Evolutionary conservation across 1,140 invertebrate species (phyloP).

Genomic region (Drosophila sucinea): DNA sequence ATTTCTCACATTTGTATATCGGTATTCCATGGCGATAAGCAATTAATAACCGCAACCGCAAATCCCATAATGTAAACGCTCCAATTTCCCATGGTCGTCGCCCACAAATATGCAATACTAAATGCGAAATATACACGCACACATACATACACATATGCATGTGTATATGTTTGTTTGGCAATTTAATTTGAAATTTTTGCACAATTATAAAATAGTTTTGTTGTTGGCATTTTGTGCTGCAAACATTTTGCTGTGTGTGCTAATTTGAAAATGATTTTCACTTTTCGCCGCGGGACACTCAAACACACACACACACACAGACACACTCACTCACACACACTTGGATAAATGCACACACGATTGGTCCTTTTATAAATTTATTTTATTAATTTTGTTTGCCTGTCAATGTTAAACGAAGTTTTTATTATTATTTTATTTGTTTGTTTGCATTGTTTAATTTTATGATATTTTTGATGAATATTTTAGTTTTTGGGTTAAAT

Average conservation of each 20-base stretch:
- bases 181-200: slow-evolving; percentile 43
- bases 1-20: background rate
- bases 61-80: slow-evolving; percentile 62
- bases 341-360: background rate
- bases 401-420: slow-evolving; percentile 9
- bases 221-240: slow-evolving; percentile 36
- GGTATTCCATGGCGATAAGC: slow-evolving; percentile 49
- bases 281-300: slow-evolving; percentile 19
- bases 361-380: slow-evolving; percentile 15
- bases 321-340: background rate
- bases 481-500: background rate
- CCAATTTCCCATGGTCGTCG: slow-evolving; percentile 48
- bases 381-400: slow-evolving; percentile 9
- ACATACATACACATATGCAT: background rate
- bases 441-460: slow-evolving; percentile 2
- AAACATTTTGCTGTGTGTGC: slow-evolving; percentile 33
- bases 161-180: slow-evolving; percentile 40
- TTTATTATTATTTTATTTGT: slow-evolving; percentile 6
- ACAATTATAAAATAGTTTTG: slow-evolving; percentile 37
- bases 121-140: too few relatives aligned
- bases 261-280: slow-evolving; percentile 73
- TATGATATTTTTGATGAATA: slow-evolving; percentile 10
- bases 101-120: slow-evolving; percentile 2
- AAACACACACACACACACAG: background rate
- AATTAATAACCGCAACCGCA: slow-evolving; percentile 68